Conservation (phyloP, 1,140 invertebrate species). For the Pachyrhynchus sulphureomaculatus region DNA sequence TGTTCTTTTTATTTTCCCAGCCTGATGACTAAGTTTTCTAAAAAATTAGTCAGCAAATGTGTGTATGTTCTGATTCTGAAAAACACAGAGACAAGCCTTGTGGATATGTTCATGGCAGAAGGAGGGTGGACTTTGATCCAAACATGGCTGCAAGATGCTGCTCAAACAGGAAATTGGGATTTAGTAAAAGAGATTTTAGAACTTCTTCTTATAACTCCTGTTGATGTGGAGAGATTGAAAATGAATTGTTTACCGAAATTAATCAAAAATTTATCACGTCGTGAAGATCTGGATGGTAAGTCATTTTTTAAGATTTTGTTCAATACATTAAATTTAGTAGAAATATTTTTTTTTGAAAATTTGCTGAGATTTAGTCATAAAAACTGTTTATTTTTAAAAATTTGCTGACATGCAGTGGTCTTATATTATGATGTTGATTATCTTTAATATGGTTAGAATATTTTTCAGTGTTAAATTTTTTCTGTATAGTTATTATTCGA, state of each 20-base stretch:
- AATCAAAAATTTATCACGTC: conserved; percentile 84
- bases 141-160: conserved; percentile 84
- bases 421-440: too few species aligned
- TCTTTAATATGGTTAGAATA: too few species aligned
- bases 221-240: conserved; percentile 85
- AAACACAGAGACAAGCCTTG: conserved; percentile 78
- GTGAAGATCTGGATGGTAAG: conserved; percentile 75
- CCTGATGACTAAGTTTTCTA: conserved; percentile 93
- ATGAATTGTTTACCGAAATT: conserved; percentile 89
- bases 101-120: conserved; percentile 84
- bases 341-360: too few species aligned
- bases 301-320: too few species aligned
- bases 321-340: too few species aligned
- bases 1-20: conserved; percentile 62
- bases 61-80: conserved; percentile 93
- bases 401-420: too few species aligned
- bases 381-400: too few species aligned
- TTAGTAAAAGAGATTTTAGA: conserved; percentile 83
- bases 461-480: too few species aligned
- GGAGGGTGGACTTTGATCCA: conserved; percentile 89
- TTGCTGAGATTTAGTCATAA: too few species aligned
- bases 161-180: conserved; percentile 79
- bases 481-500: too few species aligned
- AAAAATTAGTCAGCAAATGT: conserved; percentile 93
- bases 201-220: conserved; percentile 79